Evolutionary conservation across 1,140 invertebrate species (phyloP).

Genomic region (Chlorops oryzae): DNA sequence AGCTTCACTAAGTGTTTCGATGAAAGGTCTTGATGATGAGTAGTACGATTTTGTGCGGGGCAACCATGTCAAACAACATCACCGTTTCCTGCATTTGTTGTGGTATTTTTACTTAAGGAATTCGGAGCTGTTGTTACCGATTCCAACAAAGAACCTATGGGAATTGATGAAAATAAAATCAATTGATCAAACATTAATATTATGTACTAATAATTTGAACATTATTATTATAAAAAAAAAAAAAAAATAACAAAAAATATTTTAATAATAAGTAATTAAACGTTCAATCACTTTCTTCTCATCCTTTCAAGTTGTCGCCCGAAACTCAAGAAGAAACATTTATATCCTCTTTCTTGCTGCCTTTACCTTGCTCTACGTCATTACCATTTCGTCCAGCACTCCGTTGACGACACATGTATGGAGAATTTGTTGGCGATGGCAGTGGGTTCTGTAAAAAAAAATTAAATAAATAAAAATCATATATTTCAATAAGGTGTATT

Average conservation of each 20-base stretch:
- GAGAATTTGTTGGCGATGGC: slow-evolving; percentile 68
- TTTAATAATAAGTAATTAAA: too few relatives aligned
- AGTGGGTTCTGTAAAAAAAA: slow-evolving; percentile 54
- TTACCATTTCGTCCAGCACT: slow-evolving; percentile 51
- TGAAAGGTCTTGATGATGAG: too few relatives aligned
- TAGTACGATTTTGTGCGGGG: too few relatives aligned
- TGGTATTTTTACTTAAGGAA: slow-evolving; percentile 11
- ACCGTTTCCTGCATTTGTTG: neutral
- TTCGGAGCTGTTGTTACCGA: slow-evolving; percentile 14
- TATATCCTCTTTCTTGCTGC: too few relatives aligned
- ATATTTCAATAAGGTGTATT: neutral
- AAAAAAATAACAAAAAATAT: too few relatives aligned
- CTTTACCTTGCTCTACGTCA: slow-evolving; percentile 39
- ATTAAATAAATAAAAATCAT: neutral
- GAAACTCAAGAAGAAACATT: too few relatives aligned
- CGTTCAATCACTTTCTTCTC: too few relatives aligned
- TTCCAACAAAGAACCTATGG: slow-evolving; percentile 31
- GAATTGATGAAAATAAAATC: neutral
- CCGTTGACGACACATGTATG: slow-evolving; percentile 70
- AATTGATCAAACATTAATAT: neutral
- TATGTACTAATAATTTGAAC: too few relatives aligned
- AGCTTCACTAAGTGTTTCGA: too few relatives aligned
- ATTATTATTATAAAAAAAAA: too few relatives aligned
- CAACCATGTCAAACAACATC: too few relatives aligned
- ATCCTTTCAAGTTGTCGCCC: too few relatives aligned